Base-by-base conservation (phyloP, 2,113 vertebrate genomes). In the Macrotus californicus region DNA sequence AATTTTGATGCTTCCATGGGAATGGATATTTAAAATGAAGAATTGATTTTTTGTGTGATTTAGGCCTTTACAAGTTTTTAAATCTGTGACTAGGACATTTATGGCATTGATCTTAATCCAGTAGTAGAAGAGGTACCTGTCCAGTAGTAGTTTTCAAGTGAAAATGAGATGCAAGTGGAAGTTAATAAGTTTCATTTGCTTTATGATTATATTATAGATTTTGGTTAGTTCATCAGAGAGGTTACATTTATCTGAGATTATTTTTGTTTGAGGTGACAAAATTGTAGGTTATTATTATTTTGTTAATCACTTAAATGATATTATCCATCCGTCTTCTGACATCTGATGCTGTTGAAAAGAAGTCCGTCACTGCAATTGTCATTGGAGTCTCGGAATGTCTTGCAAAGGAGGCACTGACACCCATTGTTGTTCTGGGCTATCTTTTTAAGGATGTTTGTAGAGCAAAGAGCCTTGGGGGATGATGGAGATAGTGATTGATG, bases 41-140 rank as follows among this genome's bases (percentile, higher is more conserved):
- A 85, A 67, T 10, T 88, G 87, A 31, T 66, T 10, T 80, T 72
- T 96, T n/a, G n/a, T n/a, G n/a, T 80, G 79, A 93, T 72, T 85
- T 77, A 82, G 19, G 9, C 31, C 43, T 80, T 85, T 31, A 34
- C 34, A 41, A 76, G 16, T 76, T 15, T 80, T 83, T 88, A 46
- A 61, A 24, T 85, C 22, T 24, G 46, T 64, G 29, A 43, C 56
- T 19, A 85, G n/a, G 70, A 91, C 72, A 80, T 76, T 70, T 15
- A 61, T 9, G 22, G 26, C 15, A 4, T 16, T 67, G 41, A 67
- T 21, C 82, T 91, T 84, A 85, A 67, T 48, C 48, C 19, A 41
- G 29, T 18, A n/a, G 26, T 54, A 81, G 48, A 81, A 92, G 22
- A 61, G 19, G 54, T 70, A 43, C 34, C 76, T 79, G 34, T 56